Evolutionary conservation across 2,113 vertebrate species (phyloP).

Genomic region (Poeciliopsis prolifica): DNA sequence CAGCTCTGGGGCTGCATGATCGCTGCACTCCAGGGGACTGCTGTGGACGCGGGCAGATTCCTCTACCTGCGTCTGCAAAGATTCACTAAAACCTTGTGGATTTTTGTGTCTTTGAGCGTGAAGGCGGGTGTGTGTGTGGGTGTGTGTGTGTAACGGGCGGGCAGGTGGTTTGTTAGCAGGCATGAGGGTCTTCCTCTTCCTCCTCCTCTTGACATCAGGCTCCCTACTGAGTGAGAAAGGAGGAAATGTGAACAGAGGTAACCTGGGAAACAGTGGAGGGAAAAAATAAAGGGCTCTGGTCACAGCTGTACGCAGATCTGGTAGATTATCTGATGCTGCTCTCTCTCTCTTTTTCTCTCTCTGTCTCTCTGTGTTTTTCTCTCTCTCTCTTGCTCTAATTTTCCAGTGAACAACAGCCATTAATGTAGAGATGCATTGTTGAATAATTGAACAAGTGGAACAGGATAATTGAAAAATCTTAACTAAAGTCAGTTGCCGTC

Average conservation of each 20-base stretch:
- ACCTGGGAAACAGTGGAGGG: slow-evolving; percentile 6
- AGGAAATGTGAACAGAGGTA: slow-evolving; percentile 1
- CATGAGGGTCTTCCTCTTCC: background rate
- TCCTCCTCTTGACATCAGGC: background rate
- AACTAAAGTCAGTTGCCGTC: background rate
- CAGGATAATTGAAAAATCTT: background rate
- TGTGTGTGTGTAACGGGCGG: too few relatives aligned
- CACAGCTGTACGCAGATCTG: slow-evolving; percentile 10
- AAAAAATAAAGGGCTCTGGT: slow-evolving; percentile 12
- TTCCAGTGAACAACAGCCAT: background rate
- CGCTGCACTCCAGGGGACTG: slow-evolving; percentile 53
- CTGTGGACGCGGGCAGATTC: slow-evolving; percentile 27
- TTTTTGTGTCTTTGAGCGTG: background rate
- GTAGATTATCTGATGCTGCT: slow-evolving; percentile 17
- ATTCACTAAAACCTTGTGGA: slow-evolving; percentile 7
- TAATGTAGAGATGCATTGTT: background rate
- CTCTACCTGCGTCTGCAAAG: slow-evolving; percentile 18
- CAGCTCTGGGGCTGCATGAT: slow-evolving; percentile 51
- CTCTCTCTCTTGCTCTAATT: background rate
- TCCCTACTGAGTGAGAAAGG: slow-evolving; percentile 9
- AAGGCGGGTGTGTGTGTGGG: background rate
- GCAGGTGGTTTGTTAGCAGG: background rate
- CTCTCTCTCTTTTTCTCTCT: background rate
- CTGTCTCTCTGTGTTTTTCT: too few relatives aligned
- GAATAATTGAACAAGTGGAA: too few relatives aligned